phyloP scores from a whole-genome alignment of 2,797 vertebrate genomes.

The Poecilia wingei region DNA sequence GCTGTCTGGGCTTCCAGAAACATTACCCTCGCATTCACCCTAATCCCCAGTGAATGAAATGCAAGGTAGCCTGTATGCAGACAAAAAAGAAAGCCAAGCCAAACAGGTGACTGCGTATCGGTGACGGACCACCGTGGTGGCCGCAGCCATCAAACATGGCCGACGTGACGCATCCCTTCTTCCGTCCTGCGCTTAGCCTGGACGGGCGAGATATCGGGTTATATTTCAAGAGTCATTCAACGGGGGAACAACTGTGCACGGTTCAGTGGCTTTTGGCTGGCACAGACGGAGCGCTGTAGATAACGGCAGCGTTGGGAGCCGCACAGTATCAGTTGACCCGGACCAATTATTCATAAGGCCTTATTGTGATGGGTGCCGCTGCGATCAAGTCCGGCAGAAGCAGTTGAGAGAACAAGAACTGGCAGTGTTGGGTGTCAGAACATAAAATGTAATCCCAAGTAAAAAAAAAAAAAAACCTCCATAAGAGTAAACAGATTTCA shows the following conservation, averaged over 20 bases:
- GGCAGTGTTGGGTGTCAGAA: slow-evolving; percentile 38
- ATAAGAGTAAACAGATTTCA: neutral
- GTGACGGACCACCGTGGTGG: slow-evolving; percentile 64
- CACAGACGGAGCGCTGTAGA: slow-evolving; percentile 46
- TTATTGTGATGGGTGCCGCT: slow-evolving; percentile 72
- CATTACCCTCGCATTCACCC: slow-evolving; percentile 57
- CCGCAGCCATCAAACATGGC: slow-evolving; percentile 28
- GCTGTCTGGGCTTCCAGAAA: slow-evolving; percentile 63
- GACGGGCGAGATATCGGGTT: slow-evolving; percentile 53
- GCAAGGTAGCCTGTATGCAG: slow-evolving; percentile 47
- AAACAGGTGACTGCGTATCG: slow-evolving; percentile 61
- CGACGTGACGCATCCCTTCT: slow-evolving; percentile 49
- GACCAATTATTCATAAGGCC: slow-evolving; percentile 77
- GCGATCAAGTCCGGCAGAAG: slow-evolving; percentile 57
- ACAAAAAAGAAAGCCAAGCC: slow-evolving; percentile 47
- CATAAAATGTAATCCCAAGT: slow-evolving; percentile 39
- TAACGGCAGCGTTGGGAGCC: slow-evolving; percentile 58
- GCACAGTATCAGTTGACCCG: slow-evolving; percentile 73
- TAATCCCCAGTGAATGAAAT: slow-evolving; percentile 66
- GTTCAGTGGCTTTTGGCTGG: slow-evolving; percentile 68
- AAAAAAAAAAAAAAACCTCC: neutral
- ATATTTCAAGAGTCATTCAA: slow-evolving; percentile 65
- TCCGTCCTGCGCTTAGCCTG: slow-evolving; percentile 54
- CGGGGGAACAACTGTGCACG: slow-evolving; percentile 63
- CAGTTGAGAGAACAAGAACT: slow-evolving; percentile 50